Base-by-base conservation (phyloP, 2,888 invertebrate species). In the Matsumyia berberina region DNA sequence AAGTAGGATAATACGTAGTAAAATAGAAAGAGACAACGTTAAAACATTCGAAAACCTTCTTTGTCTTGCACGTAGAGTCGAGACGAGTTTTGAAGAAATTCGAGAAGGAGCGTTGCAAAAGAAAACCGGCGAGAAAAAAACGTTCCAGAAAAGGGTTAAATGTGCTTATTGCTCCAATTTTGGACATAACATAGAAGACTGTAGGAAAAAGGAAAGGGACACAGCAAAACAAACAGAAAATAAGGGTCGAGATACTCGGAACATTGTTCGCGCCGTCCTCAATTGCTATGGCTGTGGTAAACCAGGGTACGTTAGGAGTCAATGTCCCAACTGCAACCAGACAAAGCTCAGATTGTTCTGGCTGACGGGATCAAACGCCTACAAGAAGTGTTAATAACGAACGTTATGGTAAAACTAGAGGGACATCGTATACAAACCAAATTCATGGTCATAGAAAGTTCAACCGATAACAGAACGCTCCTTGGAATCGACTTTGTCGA, bases 401-500 rank as follows among this genome's bases (percentile, higher is more conserved):
- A 58, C 8, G 77, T 33, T 5, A 5, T 70, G 11, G 64, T 86
- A 1, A 35, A 55, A 24, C 42, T 87, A 37, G 74, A 76, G 35
- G 73, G 64, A 19, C 62, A 76, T 1, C 29, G 44, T 5, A 86
- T 87, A 31, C 57, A 81, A 67, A 70, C 81, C 8, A 46, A 87
- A 60, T 87, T 89, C 19, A 42, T 87, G 15, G 87, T 88, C 1
- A 74, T 88, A 6, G 87, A 88, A 2, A 86, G 87, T n/a, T 51
- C 81, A 0, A 55, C 53, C 5, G 69, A 86, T 4, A 87, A 87
- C 62, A 39, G 64, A 12, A 87, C 87, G 2, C 73, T 87, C 2
- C 46, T 87, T 8, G 87, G 87, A 17, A 79, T 88, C 2, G 86
- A 87, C 3, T 88, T 88, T 39, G 60, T 88, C 2, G 76, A 86